Conservation (phyloP, 1,140 invertebrate species). For the Drosophila teissieri region DNA sequence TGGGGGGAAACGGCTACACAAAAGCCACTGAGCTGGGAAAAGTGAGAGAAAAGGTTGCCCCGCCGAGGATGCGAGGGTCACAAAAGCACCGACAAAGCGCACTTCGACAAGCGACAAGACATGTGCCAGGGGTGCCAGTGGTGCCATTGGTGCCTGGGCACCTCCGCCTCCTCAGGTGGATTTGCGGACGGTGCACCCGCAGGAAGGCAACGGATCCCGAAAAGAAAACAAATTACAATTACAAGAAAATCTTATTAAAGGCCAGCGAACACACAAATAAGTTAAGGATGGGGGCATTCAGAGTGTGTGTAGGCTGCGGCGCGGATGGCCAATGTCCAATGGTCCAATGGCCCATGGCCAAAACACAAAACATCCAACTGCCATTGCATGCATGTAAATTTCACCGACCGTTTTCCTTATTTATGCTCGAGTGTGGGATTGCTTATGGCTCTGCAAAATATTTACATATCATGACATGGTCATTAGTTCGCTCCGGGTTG, state of each 20-base stretch:
- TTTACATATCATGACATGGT: conserved; percentile 82
- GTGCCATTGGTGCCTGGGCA: neutral
- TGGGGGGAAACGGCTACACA: conserved; percentile 44
- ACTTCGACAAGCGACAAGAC: conserved; percentile 51
- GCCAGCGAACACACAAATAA: conserved; percentile 62
- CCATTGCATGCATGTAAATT: conserved; percentile 68
- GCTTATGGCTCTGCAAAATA: conserved; percentile 71
- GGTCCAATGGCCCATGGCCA: conserved; percentile 68
- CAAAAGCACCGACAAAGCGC: conserved; percentile 73
- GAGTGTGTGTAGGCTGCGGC: conserved; percentile 51
- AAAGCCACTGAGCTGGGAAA: conserved; percentile 37
- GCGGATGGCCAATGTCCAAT: conserved; percentile 66
- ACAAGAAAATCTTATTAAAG: conserved; percentile 85
- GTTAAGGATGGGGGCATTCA: conserved; percentile 37
- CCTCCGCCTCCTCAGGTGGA: conserved; percentile 17
- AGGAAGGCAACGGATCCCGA: conserved; percentile 42
- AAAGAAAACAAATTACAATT: conserved; percentile 84
- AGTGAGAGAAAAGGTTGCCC: conserved; percentile 67
- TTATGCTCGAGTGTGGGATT: conserved; percentile 73
- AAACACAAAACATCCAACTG: conserved; percentile 42
- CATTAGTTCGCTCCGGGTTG: conserved; percentile 61
- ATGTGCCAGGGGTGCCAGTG: conserved; percentile 50
- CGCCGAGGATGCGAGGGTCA: conserved; percentile 27
- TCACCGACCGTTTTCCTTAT: conserved; percentile 58
- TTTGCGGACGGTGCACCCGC: conserved; percentile 11